Evolutionary conservation across 2,113 vertebrate species (phyloP).

Genomic region (Podarcis muralis): DNA sequence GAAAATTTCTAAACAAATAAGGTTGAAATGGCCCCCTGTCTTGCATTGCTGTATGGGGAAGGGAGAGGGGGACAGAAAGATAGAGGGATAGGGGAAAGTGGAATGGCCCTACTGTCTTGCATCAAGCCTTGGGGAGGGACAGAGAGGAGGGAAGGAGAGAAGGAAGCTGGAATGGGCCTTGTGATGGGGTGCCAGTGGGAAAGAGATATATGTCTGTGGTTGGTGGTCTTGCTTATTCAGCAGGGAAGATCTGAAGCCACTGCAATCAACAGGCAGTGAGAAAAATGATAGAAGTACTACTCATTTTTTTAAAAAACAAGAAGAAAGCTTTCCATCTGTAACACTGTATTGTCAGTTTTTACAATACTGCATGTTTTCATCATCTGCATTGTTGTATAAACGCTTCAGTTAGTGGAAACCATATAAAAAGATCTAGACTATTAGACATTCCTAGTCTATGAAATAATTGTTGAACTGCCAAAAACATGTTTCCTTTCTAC

Average conservation of each 20-base stretch:
- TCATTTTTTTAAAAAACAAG: not conserved
- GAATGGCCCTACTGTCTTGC: not conserved
- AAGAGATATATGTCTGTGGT: not conserved
- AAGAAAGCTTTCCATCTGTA: not conserved
- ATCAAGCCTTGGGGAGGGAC: not conserved
- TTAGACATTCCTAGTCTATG: conserved; percentile 17
- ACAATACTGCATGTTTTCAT: not conserved
- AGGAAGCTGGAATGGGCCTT: not conserved
- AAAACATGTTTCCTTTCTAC: not conserved
- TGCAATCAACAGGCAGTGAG: not conserved
- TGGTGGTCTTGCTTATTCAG: not conserved
- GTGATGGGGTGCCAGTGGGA: not conserved
- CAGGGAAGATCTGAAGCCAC: not conserved
- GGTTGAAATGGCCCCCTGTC: not conserved
- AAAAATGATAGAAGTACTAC: not conserved
- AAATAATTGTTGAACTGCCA: not conserved
- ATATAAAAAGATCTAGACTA: not conserved
- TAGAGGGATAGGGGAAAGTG: not conserved
- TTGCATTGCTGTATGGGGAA: not conserved
- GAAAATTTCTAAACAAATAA: not conserved
- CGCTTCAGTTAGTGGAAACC: not conserved
- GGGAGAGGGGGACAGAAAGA: not conserved
- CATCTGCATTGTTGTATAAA: not conserved
- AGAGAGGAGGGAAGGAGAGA: not conserved
- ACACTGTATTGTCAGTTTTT: not conserved